Conservation (phyloP, 2,113 vertebrate genomes). For the Platanista minor region DNA sequence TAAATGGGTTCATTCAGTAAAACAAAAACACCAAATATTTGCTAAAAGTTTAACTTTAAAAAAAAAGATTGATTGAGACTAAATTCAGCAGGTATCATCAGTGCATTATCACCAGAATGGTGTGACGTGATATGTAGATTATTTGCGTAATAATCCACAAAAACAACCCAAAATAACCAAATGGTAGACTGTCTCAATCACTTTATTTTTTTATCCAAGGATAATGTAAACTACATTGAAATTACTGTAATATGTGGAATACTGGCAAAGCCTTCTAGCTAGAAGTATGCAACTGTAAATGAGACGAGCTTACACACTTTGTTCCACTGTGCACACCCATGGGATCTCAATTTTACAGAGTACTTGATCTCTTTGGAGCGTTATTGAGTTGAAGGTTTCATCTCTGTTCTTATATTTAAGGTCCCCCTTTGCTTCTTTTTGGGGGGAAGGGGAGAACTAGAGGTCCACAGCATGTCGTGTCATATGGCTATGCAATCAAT, state of each 20-base stretch:
- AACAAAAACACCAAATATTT: constrained; percentile 18
- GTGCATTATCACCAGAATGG: background rate
- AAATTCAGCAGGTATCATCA: background rate
- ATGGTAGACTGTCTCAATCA: background rate
- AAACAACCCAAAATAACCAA: background rate
- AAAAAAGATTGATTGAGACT: background rate
- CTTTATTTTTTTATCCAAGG: background rate
- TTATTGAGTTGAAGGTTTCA: background rate
- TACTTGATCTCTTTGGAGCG: background rate
- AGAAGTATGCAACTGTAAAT: background rate
- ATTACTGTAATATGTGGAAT: background rate
- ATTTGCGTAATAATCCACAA: background rate
- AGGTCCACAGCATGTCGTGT: background rate
- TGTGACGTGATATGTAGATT: background rate
- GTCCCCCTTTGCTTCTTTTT: background rate
- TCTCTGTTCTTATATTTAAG: background rate
- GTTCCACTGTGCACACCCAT: background rate
- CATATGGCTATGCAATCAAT: background rate
- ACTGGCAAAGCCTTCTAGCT: background rate
- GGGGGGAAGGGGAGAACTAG: fast-evolving
- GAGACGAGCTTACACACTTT: background rate
- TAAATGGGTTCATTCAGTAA: background rate
- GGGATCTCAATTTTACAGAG: background rate
- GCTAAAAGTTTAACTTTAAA: background rate
- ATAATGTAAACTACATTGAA: background rate